phyloP scores from a whole-genome alignment of 2,113 vertebrate genomes.

The Bos taurus region DNA sequence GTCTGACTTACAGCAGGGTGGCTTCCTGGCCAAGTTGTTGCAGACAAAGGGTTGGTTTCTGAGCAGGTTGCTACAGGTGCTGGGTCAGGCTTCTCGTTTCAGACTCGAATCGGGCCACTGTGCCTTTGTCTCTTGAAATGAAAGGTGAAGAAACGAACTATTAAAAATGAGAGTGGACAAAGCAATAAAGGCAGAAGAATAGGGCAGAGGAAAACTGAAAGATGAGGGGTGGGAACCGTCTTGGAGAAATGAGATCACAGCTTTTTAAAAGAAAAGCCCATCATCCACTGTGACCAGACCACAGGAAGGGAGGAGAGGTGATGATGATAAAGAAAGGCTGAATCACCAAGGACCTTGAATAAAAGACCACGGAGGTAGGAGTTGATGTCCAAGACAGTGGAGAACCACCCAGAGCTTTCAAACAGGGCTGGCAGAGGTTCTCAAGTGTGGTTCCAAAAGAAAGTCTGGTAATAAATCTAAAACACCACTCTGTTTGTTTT shows the following conservation, averaged over 20 bases:
- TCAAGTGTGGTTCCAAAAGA: background rate
- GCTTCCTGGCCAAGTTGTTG: background rate
- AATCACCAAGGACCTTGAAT: background rate
- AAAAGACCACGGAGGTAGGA: background rate
- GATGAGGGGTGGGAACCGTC: background rate
- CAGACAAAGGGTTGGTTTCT: background rate
- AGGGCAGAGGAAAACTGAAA: too few relatives aligned
- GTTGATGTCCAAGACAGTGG: background rate
- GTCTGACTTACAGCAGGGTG: background rate
- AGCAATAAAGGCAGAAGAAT: background rate
- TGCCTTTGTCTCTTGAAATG: background rate
- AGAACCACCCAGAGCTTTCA: background rate
- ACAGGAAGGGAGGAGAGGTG: background rate
- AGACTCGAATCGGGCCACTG: background rate
- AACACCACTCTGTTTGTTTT: background rate
- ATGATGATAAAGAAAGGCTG: background rate
- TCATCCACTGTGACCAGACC: background rate
- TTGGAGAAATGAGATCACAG: background rate
- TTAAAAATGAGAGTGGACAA: background rate
- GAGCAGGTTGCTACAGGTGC: background rate
- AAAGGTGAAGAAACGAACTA: background rate
- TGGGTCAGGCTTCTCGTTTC: background rate
- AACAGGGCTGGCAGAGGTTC: background rate
- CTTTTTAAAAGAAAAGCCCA: background rate
- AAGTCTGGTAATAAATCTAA: background rate